Evolutionary conservation across 2,797 vertebrate species (phyloP), one percentile per base, ranked within the genome.

Genomic region (Orestias chungarensis): DNA sequence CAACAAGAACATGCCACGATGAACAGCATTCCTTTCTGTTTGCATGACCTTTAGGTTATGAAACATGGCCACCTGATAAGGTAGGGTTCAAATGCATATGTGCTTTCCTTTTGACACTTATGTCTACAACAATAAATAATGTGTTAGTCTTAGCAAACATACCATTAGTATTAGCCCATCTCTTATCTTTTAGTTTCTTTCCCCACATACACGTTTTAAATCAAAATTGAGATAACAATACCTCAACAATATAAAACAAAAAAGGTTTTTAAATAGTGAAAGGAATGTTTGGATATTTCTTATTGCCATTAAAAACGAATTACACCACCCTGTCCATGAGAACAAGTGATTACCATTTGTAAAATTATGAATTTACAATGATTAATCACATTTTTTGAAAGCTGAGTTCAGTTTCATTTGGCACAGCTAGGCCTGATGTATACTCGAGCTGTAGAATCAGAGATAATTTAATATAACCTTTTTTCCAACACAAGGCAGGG

Each of bases 81-180:
- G 35, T 71, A 18, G 65, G 52, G 76, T 82, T 72, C 33, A 69
- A 29, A 35, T 25, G 18, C 8, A 27, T 59, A 20, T 59, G 17
- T 47, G 17, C 1, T 38, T 57, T 70, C 38, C 50, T 33, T 42
- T 3, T 17, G 3, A 42, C 14, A 17, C 31, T 14, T 57, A 54
- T 47, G 31, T 68, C n/a, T 42, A 5, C 18, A 9, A 54, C 23
- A 68, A 12, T 54, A 42, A 54, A 52, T 35, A 35, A 72, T 44
- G 73, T 73, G 71, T 70, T 38, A 14, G 29, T 82, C 49, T 70
- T 62, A 83, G 43, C 59, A 49, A 54, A 31, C 20, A 18, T 35
- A 12, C 33, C 11, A 46, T 74, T 25, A 40, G 23, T n/a, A 42
- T 40, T 25, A 42, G 38, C 38, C 23, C 15, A 12, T 42, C 6